phyloP scores from a whole-genome alignment of 2,888 invertebrate genomes.

The Bellardia bayeri region DNA sequence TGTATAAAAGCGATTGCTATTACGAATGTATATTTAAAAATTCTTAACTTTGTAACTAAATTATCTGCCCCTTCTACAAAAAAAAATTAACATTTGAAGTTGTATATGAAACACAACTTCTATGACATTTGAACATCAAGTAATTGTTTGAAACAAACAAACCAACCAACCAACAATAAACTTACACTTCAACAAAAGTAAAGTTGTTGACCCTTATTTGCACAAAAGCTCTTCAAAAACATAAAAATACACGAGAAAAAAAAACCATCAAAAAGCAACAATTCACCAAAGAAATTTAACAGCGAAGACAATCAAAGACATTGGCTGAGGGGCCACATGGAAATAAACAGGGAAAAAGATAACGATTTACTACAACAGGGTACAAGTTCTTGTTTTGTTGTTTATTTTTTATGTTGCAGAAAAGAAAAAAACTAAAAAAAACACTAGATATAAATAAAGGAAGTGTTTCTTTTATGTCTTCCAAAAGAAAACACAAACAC shows the following conservation, averaged over 20 bases:
- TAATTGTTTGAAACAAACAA: slow-evolving; percentile 24
- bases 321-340: background rate
- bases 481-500: slow-evolving; percentile 18
- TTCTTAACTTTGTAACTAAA: too few relatives aligned
- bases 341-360: background rate
- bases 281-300: slow-evolving; percentile 1
- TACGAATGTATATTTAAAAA: too few relatives aligned
- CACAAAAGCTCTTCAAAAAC: slow-evolving; percentile 28
- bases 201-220: slow-evolving; percentile 71
- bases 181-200: slow-evolving; percentile 51
- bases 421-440: background rate
- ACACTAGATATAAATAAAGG: slow-evolving; percentile 40
- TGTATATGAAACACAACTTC: slow-evolving; percentile 11
- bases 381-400: background rate
- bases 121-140: slow-evolving; percentile 38
- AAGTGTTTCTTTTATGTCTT: slow-evolving; percentile 51
- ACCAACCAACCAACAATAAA: slow-evolving; percentile 23
- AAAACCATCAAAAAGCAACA: background rate
- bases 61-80: background rate
- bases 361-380: slow-evolving; percentile 26
- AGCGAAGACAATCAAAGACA: slow-evolving; percentile 1
- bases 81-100: slow-evolving; percentile 21
- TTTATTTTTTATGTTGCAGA: background rate
- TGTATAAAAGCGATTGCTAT: background rate
- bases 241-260: background rate